These are phyloP conservation scores for Tridacna crocea DNA, from an alignment of 2,888 invertebrate genomes.

Conservation along the genomic window DNA sequence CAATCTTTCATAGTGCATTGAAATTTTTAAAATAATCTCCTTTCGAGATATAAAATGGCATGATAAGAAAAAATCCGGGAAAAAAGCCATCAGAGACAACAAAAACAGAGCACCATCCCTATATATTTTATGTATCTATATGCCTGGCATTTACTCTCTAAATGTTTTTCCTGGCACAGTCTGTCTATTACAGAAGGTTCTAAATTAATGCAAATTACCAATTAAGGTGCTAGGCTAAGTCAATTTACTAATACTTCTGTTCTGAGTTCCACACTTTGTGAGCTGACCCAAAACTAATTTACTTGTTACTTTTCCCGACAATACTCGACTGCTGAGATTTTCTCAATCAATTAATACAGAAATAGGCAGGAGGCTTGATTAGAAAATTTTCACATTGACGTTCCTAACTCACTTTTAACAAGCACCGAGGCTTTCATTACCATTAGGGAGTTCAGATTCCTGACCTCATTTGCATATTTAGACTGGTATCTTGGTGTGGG, in stretches of 20 bases:
- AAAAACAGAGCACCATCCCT: background rate
- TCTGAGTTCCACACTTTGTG: slow-evolving; percentile 59
- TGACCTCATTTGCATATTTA: slow-evolving; percentile 57
- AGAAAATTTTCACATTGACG: slow-evolving; percentile 60
- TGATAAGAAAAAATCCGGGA: too few relatives aligned
- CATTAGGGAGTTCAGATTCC: slow-evolving; percentile 41
- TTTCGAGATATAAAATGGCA: too few relatives aligned
- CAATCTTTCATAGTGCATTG: too few relatives aligned
- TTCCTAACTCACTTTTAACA: slow-evolving; percentile 60
- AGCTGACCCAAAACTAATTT: slow-evolving; percentile 67
- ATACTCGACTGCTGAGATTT: slow-evolving; percentile 60
- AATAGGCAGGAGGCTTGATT: slow-evolving; percentile 54
- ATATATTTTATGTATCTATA: slow-evolving; percentile 11
- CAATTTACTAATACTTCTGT: slow-evolving; percentile 67
- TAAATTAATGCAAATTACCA: slow-evolving; percentile 69
- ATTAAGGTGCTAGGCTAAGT: slow-evolving; percentile 64
- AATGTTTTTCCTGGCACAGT: slow-evolving; percentile 17
- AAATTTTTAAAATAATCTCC: too few relatives aligned
- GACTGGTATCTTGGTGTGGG: slow-evolving; percentile 20
- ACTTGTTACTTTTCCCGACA: slow-evolving; percentile 59
- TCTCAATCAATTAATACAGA: slow-evolving; percentile 63
- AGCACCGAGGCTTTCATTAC: slow-evolving; percentile 52
- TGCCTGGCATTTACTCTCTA: slow-evolving; percentile 23
- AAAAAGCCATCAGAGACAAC: too few relatives aligned
- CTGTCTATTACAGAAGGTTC: slow-evolving; percentile 39